These are phyloP conservation scores for Palythoa caribaeorum DNA, from an alignment of 92 coral and sea anemone genomes.

Conservation along the genomic window DNA sequence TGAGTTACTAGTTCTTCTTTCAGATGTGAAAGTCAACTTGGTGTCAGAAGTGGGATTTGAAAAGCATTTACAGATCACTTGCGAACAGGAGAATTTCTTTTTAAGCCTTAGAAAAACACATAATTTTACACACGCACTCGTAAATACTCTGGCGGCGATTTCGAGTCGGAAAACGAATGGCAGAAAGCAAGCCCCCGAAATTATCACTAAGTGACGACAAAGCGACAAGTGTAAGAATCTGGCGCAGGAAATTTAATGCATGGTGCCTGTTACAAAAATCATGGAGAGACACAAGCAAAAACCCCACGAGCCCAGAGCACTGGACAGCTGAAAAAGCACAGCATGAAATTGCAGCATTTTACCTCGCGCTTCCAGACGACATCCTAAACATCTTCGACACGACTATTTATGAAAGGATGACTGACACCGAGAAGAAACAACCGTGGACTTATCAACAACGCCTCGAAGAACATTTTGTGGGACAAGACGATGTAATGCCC, in stretches of 20 bases:
- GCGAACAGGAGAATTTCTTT: neutral
- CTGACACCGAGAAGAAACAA: constrained; percentile 17
- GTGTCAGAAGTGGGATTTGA: constrained; percentile 21
- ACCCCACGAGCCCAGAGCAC: constrained; percentile 14
- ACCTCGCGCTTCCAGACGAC: constrained; percentile 42
- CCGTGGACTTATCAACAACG: constrained; percentile 33
- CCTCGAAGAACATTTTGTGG: constrained; percentile 31
- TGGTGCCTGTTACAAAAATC: constrained; percentile 34
- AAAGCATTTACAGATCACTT: neutral
- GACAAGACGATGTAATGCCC: constrained; percentile 30
- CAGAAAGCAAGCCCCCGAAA: constrained; percentile 50
- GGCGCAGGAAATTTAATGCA: constrained; percentile 35
- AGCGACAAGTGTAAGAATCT: constrained; percentile 36
- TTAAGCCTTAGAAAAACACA: neutral
- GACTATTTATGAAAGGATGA: neutral
- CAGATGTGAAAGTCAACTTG: neutral
- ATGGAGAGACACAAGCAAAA: constrained; percentile 42
- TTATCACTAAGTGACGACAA: constrained; percentile 30
- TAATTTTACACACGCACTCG: constrained; percentile 3
- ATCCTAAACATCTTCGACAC: constrained; percentile 34
- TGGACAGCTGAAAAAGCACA: constrained; percentile 38
- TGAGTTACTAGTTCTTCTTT: no score
- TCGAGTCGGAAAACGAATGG: constrained; percentile 21
- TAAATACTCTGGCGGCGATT: neutral
- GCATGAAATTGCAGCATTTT: constrained; percentile 35